These are phyloP conservation scores for Bradypodion ventrale DNA, from an alignment of 2,797 vertebrate genomes.

Conservation along the genomic window DNA sequence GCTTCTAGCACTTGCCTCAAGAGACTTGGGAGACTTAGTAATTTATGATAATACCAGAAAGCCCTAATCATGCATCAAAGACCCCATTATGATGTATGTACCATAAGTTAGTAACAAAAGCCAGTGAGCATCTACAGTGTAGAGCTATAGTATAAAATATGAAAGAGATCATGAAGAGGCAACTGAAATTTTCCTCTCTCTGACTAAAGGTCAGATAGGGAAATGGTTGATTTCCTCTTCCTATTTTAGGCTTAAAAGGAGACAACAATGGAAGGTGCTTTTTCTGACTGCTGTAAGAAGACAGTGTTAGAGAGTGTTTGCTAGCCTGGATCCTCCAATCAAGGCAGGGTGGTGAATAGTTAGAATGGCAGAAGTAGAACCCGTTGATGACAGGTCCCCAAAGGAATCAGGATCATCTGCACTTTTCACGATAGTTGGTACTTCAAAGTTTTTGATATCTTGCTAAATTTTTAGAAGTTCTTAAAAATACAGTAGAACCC, in stretches of 20 bases:
- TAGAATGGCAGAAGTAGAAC: conserved; percentile 14
- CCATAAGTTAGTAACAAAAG: conserved; percentile 8
- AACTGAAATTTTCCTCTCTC: neutral
- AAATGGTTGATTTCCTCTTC: neutral
- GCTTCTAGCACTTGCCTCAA: conserved; percentile 1
- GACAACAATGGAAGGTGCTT: conserved; percentile 11
- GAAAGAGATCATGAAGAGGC: conserved; percentile 8
- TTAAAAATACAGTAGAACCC: too few relatives aligned
- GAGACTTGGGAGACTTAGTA: neutral
- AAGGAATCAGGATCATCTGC: neutral
- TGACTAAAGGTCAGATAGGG: conserved; percentile 1
- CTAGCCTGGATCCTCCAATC: neutral
- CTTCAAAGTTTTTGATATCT: neutral
- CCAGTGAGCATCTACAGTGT: neutral
- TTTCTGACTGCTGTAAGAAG: neutral
- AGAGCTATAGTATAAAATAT: conserved; percentile 16
- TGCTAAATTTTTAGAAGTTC: neutral
- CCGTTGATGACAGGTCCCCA: neutral
- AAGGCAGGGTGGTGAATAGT: conserved; percentile 19
- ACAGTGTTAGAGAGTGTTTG: neutral
- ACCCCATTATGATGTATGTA: conserved; percentile 13
- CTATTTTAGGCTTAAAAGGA: neutral
- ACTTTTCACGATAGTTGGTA: conserved; percentile 24
- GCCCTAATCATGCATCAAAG: conserved; percentile 9
- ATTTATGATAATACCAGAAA: conserved; percentile 26